Base-by-base conservation (phyloP, 2,113 vertebrate species). In the Platysternon megacephalum region DNA sequence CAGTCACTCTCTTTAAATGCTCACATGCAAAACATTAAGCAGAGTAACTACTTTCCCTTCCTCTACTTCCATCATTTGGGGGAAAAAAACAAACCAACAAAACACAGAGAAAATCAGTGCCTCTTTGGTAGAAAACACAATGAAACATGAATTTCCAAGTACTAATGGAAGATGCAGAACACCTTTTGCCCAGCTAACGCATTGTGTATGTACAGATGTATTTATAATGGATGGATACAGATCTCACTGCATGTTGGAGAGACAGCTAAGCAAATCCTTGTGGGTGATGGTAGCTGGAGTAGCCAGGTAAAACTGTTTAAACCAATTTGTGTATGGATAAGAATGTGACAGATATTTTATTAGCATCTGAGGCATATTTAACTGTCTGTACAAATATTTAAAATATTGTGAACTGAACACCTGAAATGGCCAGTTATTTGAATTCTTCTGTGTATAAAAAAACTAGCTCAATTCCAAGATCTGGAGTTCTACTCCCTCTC, bases 361-460 rank as follows among this genome's bases (percentile, higher is more conserved):
- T 92, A 10, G 68, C 3, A 1, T 22, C 19, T 82, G 9, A 52
- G 0, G 61, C 39, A 42, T 11, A 16, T 39, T 11, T 42, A 8
- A 49, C 80, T 79, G 8, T 76, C 39, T 56, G 74, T 8, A 35
- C 3, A 24, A 82, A 82, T 1, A 88, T 12, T 90, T 49, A 4
- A 49, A 76, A 82, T 82, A 29, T 2, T 2, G 17, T 39, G 19
- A 3, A 61, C 1, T 90, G 78, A 87, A 82, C 83, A 83, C 4
- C 48, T 28, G 44, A 83, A 93, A 39, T 46, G n/a, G 1, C 0
- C 0, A 1, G 0, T 44, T 83, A 85, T 55, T 81, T 14, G 35
- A n/a, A 17, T 35, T 22, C 65, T 39, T 21, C 35, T 19, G 16
- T 68, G 16, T 19, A n/a, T 19, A 56, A 12, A 13, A 14, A 68